Percentiles rank a stretch among this genome's conserved stretches.
Conservation (phyloP, 2,888 invertebrate genomes). For the Galeopsomyia nigrocyanea region DNA sequence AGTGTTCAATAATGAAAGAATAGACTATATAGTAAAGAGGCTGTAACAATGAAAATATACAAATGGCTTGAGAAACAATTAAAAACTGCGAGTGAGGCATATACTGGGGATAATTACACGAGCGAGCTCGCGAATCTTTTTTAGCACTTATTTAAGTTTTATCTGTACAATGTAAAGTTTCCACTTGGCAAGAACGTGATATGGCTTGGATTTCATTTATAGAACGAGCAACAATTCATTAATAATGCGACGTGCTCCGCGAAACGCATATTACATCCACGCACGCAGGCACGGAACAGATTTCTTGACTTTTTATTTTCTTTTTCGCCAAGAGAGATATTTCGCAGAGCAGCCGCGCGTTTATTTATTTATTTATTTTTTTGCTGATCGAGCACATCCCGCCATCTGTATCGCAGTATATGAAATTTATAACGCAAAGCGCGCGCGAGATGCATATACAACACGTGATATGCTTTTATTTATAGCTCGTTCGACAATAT, state of each 20-base stretch:
- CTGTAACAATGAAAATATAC: constrained; percentile 63
- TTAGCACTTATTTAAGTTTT: constrained; percentile 21
- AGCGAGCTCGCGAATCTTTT: no score
- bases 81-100: no score
- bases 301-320: not conserved
- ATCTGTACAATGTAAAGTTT: constrained; percentile 40
- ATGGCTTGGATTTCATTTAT: constrained; percentile 51
- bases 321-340: not conserved
- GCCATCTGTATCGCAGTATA: not conserved
- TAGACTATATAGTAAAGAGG: constrained; percentile 61
- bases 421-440: constrained; percentile 18
- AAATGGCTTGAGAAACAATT: constrained; percentile 49
- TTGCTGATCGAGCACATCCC: not conserved
- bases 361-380: not conserved
- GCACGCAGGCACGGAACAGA: no score
- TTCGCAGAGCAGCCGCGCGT: not conserved
- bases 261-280: not conserved
- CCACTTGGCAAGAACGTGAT: constrained; percentile 51
- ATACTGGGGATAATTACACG: no score
- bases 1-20: constrained; percentile 58
- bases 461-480: not conserved
- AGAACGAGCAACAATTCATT: constrained; percentile 32
- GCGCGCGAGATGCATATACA: constrained; percentile 9
- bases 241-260: not conserved
- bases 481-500: constrained; percentile 1